phyloP scores from a whole-genome alignment of 2,888 invertebrate species.

The Monoplex corrugatus region DNA sequence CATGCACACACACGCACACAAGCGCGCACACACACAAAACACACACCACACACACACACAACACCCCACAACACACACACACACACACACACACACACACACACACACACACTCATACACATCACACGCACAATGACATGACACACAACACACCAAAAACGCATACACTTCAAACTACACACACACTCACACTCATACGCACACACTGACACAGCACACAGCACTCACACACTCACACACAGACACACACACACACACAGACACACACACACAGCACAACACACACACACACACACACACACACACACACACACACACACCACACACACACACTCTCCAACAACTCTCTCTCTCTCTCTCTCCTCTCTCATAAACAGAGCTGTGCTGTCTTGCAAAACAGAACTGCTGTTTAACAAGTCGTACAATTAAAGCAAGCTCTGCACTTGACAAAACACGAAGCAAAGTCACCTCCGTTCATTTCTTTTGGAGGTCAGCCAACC shows the following conservation, averaged over 20 bases:
- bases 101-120: no score
- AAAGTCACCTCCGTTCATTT: not conserved
- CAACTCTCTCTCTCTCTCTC: not conserved
- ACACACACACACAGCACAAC: not conserved
- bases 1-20: no score
- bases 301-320: no score
- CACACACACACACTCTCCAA: no score
- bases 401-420: not conserved
- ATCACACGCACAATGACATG: no score
- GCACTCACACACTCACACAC: not conserved
- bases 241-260: not conserved
- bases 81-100: no score
- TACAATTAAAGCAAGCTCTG: not conserved
- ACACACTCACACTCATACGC: not conserved
- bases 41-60: no score
- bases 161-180: no score
- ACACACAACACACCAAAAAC: no score
- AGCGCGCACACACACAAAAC: no score
- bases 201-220: not conserved
- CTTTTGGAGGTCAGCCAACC: not conserved
- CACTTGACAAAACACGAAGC: not conserved
- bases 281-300: constrained; percentile 18
- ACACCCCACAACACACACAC: no score
- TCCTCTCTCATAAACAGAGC: not conserved
- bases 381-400: not conserved